Evolutionary conservation across 1,140 invertebrate genomes (phyloP), one percentile per base, ranked within the genome.

Genomic region (Hyphantria cunea): DNA sequence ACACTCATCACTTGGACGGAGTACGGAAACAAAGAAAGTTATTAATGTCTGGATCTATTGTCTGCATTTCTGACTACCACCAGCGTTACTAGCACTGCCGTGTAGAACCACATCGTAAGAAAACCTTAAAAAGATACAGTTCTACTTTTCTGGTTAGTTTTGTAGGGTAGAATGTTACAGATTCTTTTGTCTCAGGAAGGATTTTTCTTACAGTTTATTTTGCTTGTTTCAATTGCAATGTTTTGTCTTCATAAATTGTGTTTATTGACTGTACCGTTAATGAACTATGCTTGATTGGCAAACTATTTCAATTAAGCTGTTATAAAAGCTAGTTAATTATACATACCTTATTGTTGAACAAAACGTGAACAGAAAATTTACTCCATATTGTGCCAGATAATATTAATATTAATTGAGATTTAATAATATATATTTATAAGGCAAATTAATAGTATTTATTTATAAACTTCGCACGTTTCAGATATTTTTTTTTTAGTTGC

Each of bases 21-120:
- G 60, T 54, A 48, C 62, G 64, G 72, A 78, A 80, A 84, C 83
- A 84, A 84, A 82, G 82, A 80, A 58, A 80, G 80, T 79, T 85
- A 85, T 84, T 85, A 86, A 86, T 79, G 80, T 83, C 82, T 77
- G 70, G 74, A 56, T 45, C 74, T 69, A 80, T 85, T 85, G 82
- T 85, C 74, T 81, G 64, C 64, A 66, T 68, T 63, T 64, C 70
- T 65, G 74, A 70, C 70, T 63, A 56, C 61, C 59, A 58, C 79
- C 82, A 79, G 63, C 52, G 34, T 69, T 69, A 32, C 58, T 68
- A 67, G 77, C 66, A 55, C 72, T 61, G 39, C 52, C 45, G 14
- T 50, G 37, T 52, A 67, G 64, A 67, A 72, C 66, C 60, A 50
- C 49, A 60, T 1, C 11, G 65, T 78, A 66, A 65, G 55, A 39